Percentiles rank a stretch among this genome's conserved stretches.
Conservation (phyloP, 2,888 invertebrate genomes). For the Gortyna flavago region DNA sequence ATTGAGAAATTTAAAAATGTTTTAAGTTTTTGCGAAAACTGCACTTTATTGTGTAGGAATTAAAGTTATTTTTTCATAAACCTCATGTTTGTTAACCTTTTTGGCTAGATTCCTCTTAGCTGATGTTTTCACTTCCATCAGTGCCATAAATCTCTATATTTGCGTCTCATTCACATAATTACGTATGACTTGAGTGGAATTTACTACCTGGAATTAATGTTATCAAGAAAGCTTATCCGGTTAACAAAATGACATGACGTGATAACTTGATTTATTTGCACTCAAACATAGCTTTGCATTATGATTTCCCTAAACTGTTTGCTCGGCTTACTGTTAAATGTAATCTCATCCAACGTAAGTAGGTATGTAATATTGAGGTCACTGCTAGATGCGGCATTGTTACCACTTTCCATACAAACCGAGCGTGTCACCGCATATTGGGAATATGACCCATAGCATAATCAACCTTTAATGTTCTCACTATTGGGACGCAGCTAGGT, state of each 20-base stretch:
- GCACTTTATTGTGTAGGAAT: too few species aligned
- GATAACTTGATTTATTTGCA: conserved; percentile 8
- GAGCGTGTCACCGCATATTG: neutral
- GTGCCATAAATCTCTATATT: conserved; percentile 7
- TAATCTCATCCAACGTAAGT: neutral
- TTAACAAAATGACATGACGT: conserved; percentile 7
- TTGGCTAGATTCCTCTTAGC: neutral
- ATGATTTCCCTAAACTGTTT: conserved; percentile 11
- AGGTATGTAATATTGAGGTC: neutral
- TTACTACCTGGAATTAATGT: conserved; percentile 19
- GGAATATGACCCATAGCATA: neutral
- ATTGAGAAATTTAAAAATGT: too few species aligned
- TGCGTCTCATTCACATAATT: neutral
- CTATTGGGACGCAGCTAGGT: too few species aligned
- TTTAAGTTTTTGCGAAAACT: too few species aligned
- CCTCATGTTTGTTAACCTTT: too few species aligned
- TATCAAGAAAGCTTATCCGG: conserved; percentile 12
- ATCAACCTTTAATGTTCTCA: too few species aligned
- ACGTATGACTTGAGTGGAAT: conserved; percentile 14
- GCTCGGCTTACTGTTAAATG: conserved; percentile 87
- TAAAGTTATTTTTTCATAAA: too few species aligned
- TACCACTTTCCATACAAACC: neutral
- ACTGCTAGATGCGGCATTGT: neutral
- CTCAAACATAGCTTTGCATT: conserved; percentile 7
- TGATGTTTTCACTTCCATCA: neutral